A percentile compares a stretch with the other conserved stretches of the same genome.
These are phyloP conservation scores for Manduca sexta DNA, from an alignment of 1,140 invertebrate species.

Conservation along the genomic window DNA sequence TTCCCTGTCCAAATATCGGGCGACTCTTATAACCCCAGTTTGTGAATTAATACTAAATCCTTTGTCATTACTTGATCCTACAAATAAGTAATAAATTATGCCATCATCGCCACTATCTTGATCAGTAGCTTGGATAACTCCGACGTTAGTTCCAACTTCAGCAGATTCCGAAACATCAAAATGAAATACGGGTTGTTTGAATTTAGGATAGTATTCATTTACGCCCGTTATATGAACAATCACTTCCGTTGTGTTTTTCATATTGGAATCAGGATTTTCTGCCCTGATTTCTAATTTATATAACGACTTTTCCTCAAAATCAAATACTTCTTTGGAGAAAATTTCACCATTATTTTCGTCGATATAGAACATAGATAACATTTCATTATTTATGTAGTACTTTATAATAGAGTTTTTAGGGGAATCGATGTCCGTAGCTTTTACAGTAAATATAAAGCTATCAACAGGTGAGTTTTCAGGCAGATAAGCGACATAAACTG, in stretches of 20 bases:
- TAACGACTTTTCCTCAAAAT: slow-evolving; percentile 88
- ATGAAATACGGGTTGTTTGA: slow-evolving; percentile 92
- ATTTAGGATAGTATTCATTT: slow-evolving; percentile 95
- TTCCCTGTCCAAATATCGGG: slow-evolving; percentile 89
- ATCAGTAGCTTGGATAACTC: slow-evolving; percentile 91
- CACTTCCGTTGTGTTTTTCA: slow-evolving; percentile 84
- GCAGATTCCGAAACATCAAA: slow-evolving; percentile 96
- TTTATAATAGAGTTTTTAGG: slow-evolving; percentile 91
- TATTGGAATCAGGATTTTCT: slow-evolving; percentile 88
- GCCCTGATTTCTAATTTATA: slow-evolving; percentile 90
- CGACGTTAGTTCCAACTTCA: slow-evolving; percentile 88
- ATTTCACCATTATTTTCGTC: slow-evolving; percentile 85
- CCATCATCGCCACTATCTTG: slow-evolving; percentile 94
- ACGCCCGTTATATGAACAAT: slow-evolving; percentile 88
- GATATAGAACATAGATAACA: slow-evolving; percentile 85
- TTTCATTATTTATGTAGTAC: slow-evolving; percentile 87
- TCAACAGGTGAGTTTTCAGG: slow-evolving; percentile 87
- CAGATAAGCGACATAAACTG: slow-evolving; percentile 84
- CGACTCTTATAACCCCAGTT: slow-evolving; percentile 88
- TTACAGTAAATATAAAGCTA: slow-evolving; percentile 83
- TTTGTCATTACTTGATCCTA: slow-evolving; percentile 93
- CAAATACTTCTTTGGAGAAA: slow-evolving; percentile 84
- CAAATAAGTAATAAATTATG: slow-evolving; percentile 91
- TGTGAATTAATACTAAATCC: slow-evolving; percentile 91
- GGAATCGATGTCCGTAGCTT: slow-evolving; percentile 92